phyloP scores from a whole-genome alignment of 2,113 vertebrate genomes.

The Melanerpes formicivorus region DNA sequence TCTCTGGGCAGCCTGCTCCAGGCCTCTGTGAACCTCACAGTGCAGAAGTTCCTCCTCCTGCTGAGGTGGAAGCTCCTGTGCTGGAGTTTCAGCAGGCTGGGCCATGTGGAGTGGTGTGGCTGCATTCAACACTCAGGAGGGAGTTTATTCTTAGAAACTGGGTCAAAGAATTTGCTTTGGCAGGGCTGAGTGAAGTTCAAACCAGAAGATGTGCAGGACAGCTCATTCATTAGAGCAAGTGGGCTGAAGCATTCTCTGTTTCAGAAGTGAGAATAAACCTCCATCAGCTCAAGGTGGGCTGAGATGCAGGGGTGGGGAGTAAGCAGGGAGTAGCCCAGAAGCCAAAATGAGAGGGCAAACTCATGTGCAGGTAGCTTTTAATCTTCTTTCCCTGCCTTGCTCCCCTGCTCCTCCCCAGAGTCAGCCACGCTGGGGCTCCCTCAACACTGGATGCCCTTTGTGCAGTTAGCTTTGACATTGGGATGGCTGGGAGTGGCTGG shows the following conservation, averaged over 20 bases:
- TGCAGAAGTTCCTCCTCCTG: no score
- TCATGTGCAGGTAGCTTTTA: neutral
- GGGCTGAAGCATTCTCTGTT: neutral
- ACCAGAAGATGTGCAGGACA: neutral
- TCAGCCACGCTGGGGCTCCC: neutral
- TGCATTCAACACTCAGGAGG: neutral
- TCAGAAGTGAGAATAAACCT: neutral
- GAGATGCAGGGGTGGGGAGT: neutral
- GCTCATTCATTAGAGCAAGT: neutral
- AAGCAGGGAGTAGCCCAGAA: neutral
- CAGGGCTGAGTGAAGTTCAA: neutral
- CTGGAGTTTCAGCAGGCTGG: neutral
- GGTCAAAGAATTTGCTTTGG: slow-evolving; percentile 36
- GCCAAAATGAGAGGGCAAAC: neutral
- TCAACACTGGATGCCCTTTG: neutral
- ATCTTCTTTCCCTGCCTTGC: neutral
- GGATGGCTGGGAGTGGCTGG: neutral
- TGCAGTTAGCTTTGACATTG: neutral
- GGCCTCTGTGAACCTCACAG: no score
- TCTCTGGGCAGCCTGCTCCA: no score
- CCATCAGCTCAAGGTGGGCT: neutral
- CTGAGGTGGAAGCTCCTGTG: no score
- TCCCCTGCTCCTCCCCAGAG: neutral
- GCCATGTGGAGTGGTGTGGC: neutral
- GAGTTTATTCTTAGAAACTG: slow-evolving; percentile 51